These are phyloP conservation scores for Chalcis sispes DNA, from an alignment of 2,888 invertebrate genomes.

Conservation along the genomic window DNA sequence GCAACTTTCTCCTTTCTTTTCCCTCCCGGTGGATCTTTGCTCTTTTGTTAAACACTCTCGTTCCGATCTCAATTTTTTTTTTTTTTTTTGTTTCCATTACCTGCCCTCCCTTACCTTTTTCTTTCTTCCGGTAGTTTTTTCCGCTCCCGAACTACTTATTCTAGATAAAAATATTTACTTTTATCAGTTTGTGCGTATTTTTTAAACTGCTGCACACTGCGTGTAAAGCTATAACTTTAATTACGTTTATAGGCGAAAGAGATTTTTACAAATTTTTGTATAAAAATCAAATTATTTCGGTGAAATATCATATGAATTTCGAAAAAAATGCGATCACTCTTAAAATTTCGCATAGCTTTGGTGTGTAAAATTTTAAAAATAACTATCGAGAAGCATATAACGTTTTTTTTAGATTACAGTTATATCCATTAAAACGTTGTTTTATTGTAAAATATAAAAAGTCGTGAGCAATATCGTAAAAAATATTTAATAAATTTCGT, in stretches of 20 bases:
- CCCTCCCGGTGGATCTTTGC: constrained; percentile 11
- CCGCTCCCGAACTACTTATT: background rate
- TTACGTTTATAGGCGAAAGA: background rate
- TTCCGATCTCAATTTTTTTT: constrained; percentile 33
- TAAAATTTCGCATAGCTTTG: constrained; percentile 20
- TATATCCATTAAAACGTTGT: constrained; percentile 39
- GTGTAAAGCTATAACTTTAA: no score
- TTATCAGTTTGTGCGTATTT: background rate
- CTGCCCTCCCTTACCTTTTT: background rate
- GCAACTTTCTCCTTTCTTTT: constrained; percentile 22
- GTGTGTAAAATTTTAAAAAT: constrained; percentile 35
- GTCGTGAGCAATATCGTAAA: background rate
- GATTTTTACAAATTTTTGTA: background rate
- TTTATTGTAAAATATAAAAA: constrained; percentile 30
- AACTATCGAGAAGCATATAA: constrained; percentile 13
- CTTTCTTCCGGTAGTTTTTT: background rate
- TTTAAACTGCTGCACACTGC: background rate
- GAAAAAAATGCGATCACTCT: background rate
- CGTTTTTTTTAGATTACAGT: constrained; percentile 1
- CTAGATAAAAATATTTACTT: constrained; percentile 7
- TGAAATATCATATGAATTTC: no score
- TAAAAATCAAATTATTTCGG: background rate
- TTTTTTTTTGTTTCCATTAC: background rate
- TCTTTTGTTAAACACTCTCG: constrained; percentile 42
- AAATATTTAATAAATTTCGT: background rate